Percentiles rank a stretch among this genome's conserved stretches.
phyloP scores from a whole-genome alignment of 2,888 invertebrate species.

The Conops quadrifasciatus region DNA sequence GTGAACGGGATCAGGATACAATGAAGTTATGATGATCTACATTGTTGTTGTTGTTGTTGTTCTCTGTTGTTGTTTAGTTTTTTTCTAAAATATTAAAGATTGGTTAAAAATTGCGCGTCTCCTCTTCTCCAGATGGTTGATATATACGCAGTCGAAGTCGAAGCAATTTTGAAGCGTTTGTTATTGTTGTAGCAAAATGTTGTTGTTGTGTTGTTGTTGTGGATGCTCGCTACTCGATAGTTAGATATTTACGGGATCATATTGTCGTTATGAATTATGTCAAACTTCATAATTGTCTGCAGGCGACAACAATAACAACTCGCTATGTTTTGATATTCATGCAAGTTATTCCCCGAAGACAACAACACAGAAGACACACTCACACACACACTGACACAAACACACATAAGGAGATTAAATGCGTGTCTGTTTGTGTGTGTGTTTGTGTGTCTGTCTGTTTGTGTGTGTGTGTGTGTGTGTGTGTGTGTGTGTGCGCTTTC shows the following conservation, averaged over 20 bases:
- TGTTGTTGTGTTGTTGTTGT: constrained; percentile 10
- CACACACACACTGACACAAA: background rate
- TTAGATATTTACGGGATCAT: too few species aligned
- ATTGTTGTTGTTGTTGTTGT: constrained; percentile 10
- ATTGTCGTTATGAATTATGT: constrained; percentile 56
- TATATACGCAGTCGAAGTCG: too few species aligned
- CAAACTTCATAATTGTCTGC: constrained; percentile 58
- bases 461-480: constrained; percentile 20
- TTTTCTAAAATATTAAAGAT: background rate
- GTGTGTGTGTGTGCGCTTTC: constrained; percentile 22
- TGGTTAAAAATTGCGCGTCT: background rate
- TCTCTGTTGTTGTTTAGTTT: background rate
- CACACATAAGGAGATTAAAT: background rate
- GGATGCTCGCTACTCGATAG: constrained; percentile 37
- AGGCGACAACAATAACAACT: too few species aligned
- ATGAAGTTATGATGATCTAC: too few species aligned
- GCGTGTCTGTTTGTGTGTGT: background rate
- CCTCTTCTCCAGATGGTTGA: background rate
- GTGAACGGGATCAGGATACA: constrained; percentile 21
- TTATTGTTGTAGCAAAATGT: constrained; percentile 16
- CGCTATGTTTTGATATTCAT: too few species aligned
- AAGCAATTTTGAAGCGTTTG: background rate
- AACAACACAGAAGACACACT: background rate
- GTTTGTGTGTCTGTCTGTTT: constrained; percentile 20
- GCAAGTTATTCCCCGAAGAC: too few species aligned